phyloP scores from a whole-genome alignment of 2,888 invertebrate species.

The Napeogenes inachia region DNA sequence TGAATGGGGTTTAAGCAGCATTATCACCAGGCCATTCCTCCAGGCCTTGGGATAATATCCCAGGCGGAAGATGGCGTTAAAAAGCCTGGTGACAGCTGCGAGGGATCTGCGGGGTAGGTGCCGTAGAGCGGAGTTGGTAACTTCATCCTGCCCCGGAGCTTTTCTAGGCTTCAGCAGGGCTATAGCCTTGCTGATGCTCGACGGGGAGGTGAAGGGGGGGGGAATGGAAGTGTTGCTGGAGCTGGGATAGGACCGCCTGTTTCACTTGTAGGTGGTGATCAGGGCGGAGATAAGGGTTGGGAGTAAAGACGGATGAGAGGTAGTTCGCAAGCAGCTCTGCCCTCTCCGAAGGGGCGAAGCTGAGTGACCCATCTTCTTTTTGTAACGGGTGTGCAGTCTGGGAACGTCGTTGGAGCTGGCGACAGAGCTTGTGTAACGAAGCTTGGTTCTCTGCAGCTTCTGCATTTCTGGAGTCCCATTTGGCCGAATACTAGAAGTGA shows the following conservation, averaged over 20 bases:
- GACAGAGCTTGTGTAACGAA: not conserved
- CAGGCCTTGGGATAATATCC: too few species aligned
- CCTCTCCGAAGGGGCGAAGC: not conserved
- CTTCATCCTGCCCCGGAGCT: too few species aligned
- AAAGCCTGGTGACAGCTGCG: too few species aligned
- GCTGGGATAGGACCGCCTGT: not conserved
- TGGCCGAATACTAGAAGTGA: not conserved
- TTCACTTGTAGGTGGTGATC: not conserved
- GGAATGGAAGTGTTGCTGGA: not conserved
- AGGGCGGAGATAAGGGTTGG: not conserved
- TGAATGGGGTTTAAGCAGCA: too few species aligned
- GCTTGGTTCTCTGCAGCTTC: not conserved
- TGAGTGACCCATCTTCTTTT: not conserved
- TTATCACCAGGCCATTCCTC: too few species aligned
- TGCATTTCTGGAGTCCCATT: too few species aligned
- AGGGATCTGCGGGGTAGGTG: too few species aligned
- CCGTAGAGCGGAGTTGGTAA: too few species aligned
- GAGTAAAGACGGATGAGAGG: not conserved
- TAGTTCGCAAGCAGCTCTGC: not conserved
- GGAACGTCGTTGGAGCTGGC: not conserved
- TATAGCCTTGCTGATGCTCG: not conserved
- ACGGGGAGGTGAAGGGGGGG: not conserved
- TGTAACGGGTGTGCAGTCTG: not conserved
- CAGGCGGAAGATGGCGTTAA: too few species aligned
- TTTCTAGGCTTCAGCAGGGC: too few species aligned